Evolutionary conservation across 2,113 vertebrate genomes (phyloP).

Genomic region (Trogon surrucura): DNA sequence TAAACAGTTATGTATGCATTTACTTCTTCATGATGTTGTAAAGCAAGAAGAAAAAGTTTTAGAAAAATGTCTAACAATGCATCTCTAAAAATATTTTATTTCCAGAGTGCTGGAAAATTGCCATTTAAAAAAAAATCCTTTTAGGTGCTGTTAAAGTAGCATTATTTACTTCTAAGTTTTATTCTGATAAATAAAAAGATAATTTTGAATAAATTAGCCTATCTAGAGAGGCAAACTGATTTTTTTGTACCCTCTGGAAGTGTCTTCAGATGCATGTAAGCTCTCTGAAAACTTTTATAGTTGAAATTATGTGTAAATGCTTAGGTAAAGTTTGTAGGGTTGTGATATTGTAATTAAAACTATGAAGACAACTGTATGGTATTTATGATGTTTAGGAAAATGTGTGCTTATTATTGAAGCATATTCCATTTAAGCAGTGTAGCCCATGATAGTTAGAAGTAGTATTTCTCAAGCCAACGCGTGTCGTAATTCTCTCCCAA

Average conservation of each 20-base stretch:
- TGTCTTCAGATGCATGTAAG: not conserved
- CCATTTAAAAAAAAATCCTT: not conserved
- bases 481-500: not conserved
- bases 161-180: not conserved
- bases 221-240: too few relatives aligned
- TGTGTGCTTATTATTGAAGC: not conserved
- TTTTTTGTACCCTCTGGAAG: not conserved
- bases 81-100: not conserved
- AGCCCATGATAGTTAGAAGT: not conserved
- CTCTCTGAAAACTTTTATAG: not conserved
- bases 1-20: rapidly evolving
- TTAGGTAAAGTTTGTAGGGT: not conserved
- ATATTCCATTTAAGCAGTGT: not conserved
- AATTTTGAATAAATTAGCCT: not conserved
- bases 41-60: not conserved
- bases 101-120: not conserved
- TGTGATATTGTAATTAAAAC: not conserved
- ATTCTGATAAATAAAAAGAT: not conserved
- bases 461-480: not conserved
- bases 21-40: not conserved
- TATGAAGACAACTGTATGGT: not conserved
- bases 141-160: not conserved
- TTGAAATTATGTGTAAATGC: not conserved
- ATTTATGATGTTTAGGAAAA: not conserved
- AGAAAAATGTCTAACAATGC: not conserved